Conservation (phyloP, 2,797 vertebrate genomes). For the Kryptopterus vitreolus region DNA sequence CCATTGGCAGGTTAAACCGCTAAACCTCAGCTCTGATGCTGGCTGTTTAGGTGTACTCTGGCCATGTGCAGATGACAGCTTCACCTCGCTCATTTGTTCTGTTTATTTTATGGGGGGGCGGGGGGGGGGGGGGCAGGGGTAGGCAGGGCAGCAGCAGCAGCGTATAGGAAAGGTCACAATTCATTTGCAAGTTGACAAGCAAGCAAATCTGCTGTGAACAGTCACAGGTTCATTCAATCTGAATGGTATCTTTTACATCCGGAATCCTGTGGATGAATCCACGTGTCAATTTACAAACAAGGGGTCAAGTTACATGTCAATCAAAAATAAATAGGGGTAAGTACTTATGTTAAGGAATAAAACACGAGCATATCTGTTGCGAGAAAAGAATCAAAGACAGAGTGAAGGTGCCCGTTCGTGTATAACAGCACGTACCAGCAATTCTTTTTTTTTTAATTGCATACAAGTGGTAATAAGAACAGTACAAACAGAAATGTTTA, state of each 20-base stretch:
- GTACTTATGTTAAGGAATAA: not conserved
- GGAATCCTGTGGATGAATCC: not conserved
- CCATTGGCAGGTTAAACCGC: conserved; percentile 59
- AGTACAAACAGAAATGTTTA: no score
- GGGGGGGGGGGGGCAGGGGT: not conserved
- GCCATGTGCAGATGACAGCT: not conserved
- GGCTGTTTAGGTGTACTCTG: not conserved
- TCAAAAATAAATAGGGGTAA: not conserved
- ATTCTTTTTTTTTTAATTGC: no score
- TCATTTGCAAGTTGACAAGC: conserved; percentile 67
- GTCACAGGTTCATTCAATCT: conserved; percentile 64
- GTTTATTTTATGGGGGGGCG: not conserved
- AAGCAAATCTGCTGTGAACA: conserved; percentile 63
- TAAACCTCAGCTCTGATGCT: conserved; percentile 33
- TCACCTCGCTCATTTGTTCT: not conserved
- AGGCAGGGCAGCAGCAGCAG: conserved; percentile 26
- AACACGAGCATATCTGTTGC: not conserved
- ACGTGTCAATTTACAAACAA: conserved; percentile 5
- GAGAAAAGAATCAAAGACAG: not conserved
- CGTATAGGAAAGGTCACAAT: conserved; percentile 55
- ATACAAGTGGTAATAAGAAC: no score
- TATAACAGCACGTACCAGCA: no score
- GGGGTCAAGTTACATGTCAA: not conserved
- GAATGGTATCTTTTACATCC: conserved; percentile 54
- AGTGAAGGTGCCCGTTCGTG: not conserved